phyloP scores from a whole-genome alignment of 2,113 vertebrate genomes.

The Ramphastos sulfuratus region DNA sequence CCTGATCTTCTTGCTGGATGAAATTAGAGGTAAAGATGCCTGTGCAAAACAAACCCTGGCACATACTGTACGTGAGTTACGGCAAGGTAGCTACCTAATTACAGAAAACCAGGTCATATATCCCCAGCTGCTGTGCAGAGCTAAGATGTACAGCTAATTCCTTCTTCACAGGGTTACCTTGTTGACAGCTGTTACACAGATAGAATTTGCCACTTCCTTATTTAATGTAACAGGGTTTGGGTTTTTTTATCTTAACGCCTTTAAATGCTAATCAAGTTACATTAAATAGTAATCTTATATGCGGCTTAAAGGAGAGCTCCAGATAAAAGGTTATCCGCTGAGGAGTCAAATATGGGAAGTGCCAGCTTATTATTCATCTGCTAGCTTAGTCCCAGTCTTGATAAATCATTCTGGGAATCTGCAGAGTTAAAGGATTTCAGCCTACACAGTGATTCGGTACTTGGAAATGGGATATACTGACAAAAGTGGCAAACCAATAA shows the following conservation, averaged over 20 bases:
- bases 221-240: not conserved
- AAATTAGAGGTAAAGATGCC: not conserved
- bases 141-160: not conserved
- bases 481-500: not conserved
- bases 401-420: not conserved
- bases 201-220: not conserved
- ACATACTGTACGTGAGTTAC: not conserved
- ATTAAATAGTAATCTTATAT: not conserved
- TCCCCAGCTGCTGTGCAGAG: not conserved
- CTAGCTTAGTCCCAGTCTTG: not conserved
- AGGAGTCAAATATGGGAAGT: not conserved
- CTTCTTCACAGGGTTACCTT: not conserved
- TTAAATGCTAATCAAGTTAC: not conserved
- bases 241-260: not conserved
- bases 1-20: not conserved
- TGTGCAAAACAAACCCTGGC: not conserved
- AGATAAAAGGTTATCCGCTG: not conserved
- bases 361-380: not conserved
- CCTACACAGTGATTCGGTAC: not conserved
- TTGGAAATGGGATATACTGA: not conserved
- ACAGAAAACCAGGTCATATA: conserved; percentile 1
- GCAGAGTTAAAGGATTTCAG: not conserved
- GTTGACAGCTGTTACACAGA: not conserved
- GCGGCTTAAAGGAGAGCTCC: not conserved
- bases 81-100: not conserved